phyloP scores from a whole-genome alignment of 2,797 vertebrate genomes.

The Jordanella pulchra region DNA sequence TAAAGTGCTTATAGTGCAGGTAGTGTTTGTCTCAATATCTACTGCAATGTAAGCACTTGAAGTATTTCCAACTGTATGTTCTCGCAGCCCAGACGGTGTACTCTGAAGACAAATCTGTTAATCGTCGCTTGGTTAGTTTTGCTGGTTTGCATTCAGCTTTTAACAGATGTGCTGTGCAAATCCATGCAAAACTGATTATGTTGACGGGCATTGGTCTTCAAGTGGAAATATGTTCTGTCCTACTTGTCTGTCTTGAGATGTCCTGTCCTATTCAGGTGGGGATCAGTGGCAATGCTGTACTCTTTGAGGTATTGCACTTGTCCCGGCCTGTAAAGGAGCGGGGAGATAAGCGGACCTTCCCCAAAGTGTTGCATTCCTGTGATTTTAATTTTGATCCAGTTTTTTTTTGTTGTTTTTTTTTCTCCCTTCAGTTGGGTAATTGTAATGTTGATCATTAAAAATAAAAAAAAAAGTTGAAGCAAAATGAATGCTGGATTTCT shows the following conservation, averaged over 20 bases:
- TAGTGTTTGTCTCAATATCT: constrained; percentile 91
- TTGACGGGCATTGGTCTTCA: constrained; percentile 72
- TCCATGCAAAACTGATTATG: constrained; percentile 99
- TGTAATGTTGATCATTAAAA: neutral
- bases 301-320: constrained; percentile 98
- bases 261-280: constrained; percentile 97
- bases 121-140: constrained; percentile 92
- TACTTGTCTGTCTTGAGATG: constrained; percentile 40
- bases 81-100: neutral
- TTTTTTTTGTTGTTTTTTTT: neutral
- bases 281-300: constrained; percentile 98
- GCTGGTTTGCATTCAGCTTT: constrained; percentile 99
- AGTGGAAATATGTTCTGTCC: neutral
- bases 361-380: neutral
- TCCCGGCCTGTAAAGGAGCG: constrained; percentile 99
- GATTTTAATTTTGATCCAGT: too few relatives aligned
- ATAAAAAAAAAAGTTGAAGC: neutral
- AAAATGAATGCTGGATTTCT: neutral
- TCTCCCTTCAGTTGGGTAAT: neutral
- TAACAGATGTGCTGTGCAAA: constrained; percentile 93
- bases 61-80: constrained; percentile 86
- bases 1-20: constrained; percentile 99
- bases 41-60: constrained; percentile 99
- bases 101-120: neutral
- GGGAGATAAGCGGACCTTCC: constrained; percentile 77